Evolutionary conservation across 2,113 vertebrate species (phyloP), one percentile per base, ranked within the genome.

Genomic region (Carlito syrichta): DNA sequence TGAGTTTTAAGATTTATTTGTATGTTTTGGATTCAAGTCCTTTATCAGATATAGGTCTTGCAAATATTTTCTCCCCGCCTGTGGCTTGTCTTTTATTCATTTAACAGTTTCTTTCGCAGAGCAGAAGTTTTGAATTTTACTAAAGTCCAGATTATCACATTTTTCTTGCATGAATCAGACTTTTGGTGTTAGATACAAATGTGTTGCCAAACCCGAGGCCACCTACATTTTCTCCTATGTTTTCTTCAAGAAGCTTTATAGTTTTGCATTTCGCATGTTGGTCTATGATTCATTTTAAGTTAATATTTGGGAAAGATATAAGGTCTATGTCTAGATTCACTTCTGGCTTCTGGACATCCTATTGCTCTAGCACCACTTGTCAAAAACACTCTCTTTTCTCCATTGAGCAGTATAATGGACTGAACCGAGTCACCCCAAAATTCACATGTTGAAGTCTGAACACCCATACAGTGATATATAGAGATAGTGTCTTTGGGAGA

Each of bases 201-300:
- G 20, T 58, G 23, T 58, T 86, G 17, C 27, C 66, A 91, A 94
- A 63, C 63, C n/a, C 56, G 68, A 56, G 63, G 52, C 78, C 43
- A 92, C 48, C 35, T 85, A 81, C 35, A 79, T 74, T 96, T 91
- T 91, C 54, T 79, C 56, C 20, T 78, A 54, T 48, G 45, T 77
- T 89, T 62, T 93, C 27, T 86, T 89, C 48, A 73, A 88, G 8
- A 88, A 62, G n/a, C 77, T 90, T 93, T 83, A 82, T 6, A 94
- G 56, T 93, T 93, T 81, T 81, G 22, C 38, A 90, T 60, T 82
- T 89, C 58, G 66, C 20, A 89, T 83, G 69, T 77, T 45, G 48
- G 50, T 69, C 43, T 82, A 58, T 76, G 68, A 77, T 58, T 3
- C 14, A 88, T 50, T 78, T 89, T 85, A 19, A 85, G 10, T 88